Percentiles rank a stretch among this genome's conserved stretches.
phyloP scores from a whole-genome alignment of 2,888 invertebrate genomes.

The Balanococcus diminutus region DNA sequence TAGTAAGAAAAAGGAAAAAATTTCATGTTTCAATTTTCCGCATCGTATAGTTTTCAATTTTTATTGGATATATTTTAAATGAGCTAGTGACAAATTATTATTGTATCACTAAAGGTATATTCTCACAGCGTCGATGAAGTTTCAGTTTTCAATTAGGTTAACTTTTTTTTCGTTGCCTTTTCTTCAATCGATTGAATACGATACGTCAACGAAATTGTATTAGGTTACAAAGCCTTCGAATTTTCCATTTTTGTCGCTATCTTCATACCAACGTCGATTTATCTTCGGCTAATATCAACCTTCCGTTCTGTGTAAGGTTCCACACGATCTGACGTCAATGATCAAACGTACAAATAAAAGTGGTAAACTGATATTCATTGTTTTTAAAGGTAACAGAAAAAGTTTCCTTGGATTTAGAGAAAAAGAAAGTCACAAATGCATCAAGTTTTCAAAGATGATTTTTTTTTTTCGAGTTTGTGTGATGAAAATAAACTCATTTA shows the following conservation, averaged over 20 bases:
- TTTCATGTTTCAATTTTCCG: constrained; percentile 41
- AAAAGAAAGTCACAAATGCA: neutral
- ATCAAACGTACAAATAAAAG: constrained; percentile 1
- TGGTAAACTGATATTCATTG: neutral
- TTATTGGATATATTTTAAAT: neutral
- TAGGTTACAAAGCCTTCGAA: neutral
- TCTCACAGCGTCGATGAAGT: neutral
- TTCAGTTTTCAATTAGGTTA: constrained; percentile 6
- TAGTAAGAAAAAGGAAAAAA: neutral
- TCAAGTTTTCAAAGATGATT: neutral
- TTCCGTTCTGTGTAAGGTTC: neutral
- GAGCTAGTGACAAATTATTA: constrained; percentile 30
- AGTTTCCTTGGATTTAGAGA: neutral
- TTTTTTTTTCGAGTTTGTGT: neutral
- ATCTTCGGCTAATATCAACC: neutral
- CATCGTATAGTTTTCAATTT: constrained; percentile 27
- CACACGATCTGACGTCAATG: neutral
- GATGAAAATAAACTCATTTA: neutral
- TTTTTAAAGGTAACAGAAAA: neutral
- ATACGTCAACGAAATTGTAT: constrained; percentile 1
- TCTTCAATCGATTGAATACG: neutral
- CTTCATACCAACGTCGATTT: neutral
- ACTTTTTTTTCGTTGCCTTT: neutral
- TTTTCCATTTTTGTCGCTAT: constrained; percentile 22
- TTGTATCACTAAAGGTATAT: neutral